phyloP scores from a whole-genome alignment of 2,797 vertebrate genomes.

The Crossoptilon crossoptilon region DNA sequence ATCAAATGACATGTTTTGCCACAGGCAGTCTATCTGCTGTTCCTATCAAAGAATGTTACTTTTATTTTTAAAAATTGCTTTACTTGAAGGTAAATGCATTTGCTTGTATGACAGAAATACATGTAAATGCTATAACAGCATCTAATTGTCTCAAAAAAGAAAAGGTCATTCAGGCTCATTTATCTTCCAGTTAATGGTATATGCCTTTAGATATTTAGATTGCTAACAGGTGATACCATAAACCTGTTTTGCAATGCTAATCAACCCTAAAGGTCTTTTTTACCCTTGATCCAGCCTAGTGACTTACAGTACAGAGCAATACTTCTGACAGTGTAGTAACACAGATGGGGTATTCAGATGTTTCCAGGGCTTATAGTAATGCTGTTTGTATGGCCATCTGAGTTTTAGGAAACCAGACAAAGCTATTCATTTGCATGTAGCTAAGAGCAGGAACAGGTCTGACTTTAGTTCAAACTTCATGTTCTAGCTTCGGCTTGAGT shows the following conservation, averaged over 20 bases:
- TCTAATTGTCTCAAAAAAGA: background rate
- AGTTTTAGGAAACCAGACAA: background rate
- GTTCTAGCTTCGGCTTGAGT: background rate
- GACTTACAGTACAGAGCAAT: background rate
- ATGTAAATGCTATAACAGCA: background rate
- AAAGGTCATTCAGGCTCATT: background rate
- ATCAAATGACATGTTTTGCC: background rate
- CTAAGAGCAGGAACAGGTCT: background rate
- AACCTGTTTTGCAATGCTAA: background rate
- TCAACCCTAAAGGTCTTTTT: background rate
- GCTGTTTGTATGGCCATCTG: background rate
- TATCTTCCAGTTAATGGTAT: background rate
- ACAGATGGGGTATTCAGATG: background rate
- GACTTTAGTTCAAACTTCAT: background rate
- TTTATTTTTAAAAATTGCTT: background rate
- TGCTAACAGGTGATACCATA: background rate
- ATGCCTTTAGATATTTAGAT: constrained; percentile 26
- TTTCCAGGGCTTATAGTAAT: background rate
- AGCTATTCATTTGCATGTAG: background rate
- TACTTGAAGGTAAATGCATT: background rate
- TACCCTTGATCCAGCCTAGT: background rate
- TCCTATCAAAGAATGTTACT: background rate
- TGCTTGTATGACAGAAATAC: background rate
- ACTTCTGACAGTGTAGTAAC: background rate
- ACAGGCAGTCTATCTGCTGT: background rate